Conservation (phyloP, 1,140 invertebrate species). For the Polypedilum vanderplanki region DNA sequence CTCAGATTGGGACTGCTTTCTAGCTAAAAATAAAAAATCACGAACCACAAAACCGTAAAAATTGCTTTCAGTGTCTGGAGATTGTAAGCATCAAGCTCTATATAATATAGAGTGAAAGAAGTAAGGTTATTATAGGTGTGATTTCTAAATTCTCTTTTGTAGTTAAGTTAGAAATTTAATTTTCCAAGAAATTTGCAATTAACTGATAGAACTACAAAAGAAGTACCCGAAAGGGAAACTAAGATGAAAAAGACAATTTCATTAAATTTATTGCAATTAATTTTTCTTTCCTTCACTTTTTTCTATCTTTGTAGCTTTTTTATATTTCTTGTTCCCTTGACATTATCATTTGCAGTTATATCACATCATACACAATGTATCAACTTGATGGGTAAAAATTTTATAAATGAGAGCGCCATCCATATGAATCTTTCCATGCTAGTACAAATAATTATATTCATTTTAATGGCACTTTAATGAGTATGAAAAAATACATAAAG, state of each 20-base stretch:
- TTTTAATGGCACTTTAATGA: slow-evolving; percentile 26
- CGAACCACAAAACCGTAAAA: slow-evolving; percentile 26
- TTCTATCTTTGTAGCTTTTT: too few species aligned
- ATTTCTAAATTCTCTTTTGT: not conserved
- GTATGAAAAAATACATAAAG: slow-evolving; percentile 22
- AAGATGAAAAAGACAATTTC: not conserved
- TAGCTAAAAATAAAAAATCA: not conserved
- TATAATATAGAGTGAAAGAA: not conserved
- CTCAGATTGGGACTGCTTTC: not conserved
- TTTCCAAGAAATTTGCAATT: slow-evolving; percentile 12
- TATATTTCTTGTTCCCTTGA: slow-evolving; percentile 2
- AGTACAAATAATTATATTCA: slow-evolving; percentile 6
- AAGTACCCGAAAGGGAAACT: not conserved
- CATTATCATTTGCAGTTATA: not conserved
- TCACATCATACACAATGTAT: slow-evolving; percentile 12
- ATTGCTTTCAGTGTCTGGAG: slow-evolving; percentile 5
- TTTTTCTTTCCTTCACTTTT: not conserved
- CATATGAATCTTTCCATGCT: not conserved
- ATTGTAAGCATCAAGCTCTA: not conserved
- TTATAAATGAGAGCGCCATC: not conserved
- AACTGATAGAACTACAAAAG: not conserved
- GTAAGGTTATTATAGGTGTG: not conserved
- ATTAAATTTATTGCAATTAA: slow-evolving; percentile 14
- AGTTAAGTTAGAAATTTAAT: not conserved
- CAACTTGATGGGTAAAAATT: not conserved